Evolutionary conservation across 2,888 invertebrate genomes (phyloP).

Genomic region (Nemotelus pantherinus): DNA sequence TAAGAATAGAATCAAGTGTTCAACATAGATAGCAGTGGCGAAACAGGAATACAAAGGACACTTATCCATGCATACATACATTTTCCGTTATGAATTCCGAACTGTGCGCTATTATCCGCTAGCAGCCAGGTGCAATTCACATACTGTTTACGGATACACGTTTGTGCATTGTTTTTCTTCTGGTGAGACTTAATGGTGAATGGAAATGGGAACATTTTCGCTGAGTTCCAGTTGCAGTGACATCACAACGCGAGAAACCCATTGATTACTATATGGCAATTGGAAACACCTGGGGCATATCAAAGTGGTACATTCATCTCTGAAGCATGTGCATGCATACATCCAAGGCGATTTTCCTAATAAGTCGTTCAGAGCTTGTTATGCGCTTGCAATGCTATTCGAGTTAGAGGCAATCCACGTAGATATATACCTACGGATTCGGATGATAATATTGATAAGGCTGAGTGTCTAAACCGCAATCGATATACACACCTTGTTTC

Average conservation of each 20-base stretch:
- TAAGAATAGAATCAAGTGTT: background rate
- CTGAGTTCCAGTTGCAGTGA: background rate
- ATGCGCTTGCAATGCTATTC: too few relatives aligned
- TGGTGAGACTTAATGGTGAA: constrained; percentile 7
- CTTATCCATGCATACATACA: background rate
- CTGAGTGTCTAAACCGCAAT: too few relatives aligned
- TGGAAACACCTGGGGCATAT: background rate
- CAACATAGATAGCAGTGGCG: background rate
- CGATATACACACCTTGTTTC: too few relatives aligned
- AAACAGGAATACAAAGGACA: background rate
- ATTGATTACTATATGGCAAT: background rate
- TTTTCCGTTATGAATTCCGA: background rate
- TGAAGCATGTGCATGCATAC: background rate
- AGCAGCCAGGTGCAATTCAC: constrained; percentile 18
- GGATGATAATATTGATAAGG: too few relatives aligned
- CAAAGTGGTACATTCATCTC: background rate
- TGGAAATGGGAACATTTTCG: constrained; percentile 1
- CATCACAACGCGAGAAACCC: background rate
- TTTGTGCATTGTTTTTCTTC: background rate
- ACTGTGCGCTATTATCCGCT: background rate
- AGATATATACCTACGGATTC: too few relatives aligned
- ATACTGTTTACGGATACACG: constrained; percentile 19
- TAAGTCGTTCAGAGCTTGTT: too few relatives aligned
- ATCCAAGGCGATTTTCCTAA: too few relatives aligned
- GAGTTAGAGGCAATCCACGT: too few relatives aligned